Percentiles rank a stretch among this genome's conserved stretches.
Evolutionary conservation across 2,797 vertebrate genomes (phyloP).

Genomic region (Poeciliopsis turneri): DNA sequence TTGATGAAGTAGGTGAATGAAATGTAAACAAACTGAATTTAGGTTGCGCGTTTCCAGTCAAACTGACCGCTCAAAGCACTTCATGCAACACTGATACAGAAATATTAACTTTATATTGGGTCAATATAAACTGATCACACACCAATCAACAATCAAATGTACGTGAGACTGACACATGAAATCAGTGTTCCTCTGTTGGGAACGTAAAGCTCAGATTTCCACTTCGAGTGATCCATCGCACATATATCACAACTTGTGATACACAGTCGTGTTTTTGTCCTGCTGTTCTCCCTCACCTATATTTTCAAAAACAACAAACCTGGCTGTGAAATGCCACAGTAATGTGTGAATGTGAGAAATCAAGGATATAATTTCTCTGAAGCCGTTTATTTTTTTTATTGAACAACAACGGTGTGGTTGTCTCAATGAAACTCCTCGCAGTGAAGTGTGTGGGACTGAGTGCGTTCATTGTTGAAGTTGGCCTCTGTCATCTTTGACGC

Average conservation of each 20-base stretch:
- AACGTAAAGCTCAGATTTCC: background rate
- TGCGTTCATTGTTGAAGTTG: slow-evolving; percentile 45
- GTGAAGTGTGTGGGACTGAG: slow-evolving; percentile 2
- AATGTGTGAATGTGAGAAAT: slow-evolving; percentile 5
- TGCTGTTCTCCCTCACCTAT: background rate
- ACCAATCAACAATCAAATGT: background rate
- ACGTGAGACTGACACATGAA: background rate
- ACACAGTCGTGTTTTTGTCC: background rate
- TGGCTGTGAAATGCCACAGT: background rate
- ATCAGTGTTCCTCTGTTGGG: background rate
- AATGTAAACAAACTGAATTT: no score
- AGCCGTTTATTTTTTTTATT: background rate
- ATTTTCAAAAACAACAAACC: background rate
- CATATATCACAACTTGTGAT: background rate
- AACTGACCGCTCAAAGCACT: no score
- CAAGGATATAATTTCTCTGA: slow-evolving; percentile 17
- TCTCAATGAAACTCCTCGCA: background rate
- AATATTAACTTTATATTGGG: background rate
- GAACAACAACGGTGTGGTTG: background rate
- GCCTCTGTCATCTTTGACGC: slow-evolving; percentile 45
- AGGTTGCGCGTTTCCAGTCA: no score
- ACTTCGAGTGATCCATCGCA: background rate
- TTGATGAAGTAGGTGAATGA: no score
- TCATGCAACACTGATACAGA: no score
- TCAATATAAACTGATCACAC: slow-evolving; percentile 2